Percentiles rank a stretch among this genome's conserved stretches.
Conservation (phyloP, 1,140 invertebrate species). For the Drosophila prosaltans region DNA sequence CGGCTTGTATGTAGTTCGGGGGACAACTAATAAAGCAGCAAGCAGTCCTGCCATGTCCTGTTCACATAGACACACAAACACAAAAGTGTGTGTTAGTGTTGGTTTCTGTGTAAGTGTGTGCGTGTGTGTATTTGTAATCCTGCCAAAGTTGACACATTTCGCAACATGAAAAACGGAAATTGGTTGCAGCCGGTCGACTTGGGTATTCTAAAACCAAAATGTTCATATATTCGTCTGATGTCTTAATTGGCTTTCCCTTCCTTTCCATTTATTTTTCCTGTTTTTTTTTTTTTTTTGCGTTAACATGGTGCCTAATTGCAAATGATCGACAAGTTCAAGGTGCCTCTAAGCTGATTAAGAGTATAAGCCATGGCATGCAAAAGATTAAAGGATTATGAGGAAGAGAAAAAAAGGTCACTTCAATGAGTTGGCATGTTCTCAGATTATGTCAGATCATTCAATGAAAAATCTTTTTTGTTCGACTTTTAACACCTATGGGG, state of each 20-base stretch:
- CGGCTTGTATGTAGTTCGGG: constrained; percentile 35
- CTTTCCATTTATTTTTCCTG: no score
- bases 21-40: constrained; percentile 62
- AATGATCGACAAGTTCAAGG: constrained; percentile 33
- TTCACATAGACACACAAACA: background rate
- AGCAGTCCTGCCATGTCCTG: constrained; percentile 31
- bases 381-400: constrained; percentile 6
- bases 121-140: constrained; percentile 59
- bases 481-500: background rate
- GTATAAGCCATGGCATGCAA: background rate
- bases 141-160: constrained; percentile 74
- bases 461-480: background rate
- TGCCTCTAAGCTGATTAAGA: constrained; percentile 18
- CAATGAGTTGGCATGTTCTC: background rate
- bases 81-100: background rate
- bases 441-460: background rate
- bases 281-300: constrained; percentile 13
- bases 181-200: constrained; percentile 58
- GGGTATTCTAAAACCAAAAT: constrained; percentile 30
- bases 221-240: constrained; percentile 11
- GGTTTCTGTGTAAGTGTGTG: constrained; percentile 8
- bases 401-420: background rate
- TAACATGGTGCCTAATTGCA: constrained; percentile 44
- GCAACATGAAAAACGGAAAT: constrained; percentile 74
- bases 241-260: constrained; percentile 54